Evolutionary conservation across 2,113 vertebrate species (phyloP).

Genomic region (Panthera tigris): DNA sequence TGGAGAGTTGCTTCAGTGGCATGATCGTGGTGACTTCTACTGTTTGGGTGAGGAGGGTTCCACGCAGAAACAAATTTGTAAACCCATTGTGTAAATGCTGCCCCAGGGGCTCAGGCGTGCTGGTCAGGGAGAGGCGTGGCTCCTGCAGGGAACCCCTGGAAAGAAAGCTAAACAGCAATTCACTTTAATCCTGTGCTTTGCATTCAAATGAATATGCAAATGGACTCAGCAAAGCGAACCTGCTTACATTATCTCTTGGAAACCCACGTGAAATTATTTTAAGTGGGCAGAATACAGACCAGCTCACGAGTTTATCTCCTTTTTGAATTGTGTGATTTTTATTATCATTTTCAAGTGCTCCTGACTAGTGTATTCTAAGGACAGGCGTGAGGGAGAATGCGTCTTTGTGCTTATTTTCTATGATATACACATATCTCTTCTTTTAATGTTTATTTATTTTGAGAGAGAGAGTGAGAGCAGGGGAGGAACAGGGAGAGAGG

Average conservation of each 20-base stretch:
- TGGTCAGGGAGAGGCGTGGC: conserved; percentile 47
- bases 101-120: conserved; percentile 29
- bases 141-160: conserved; percentile 62
- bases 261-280: conserved; percentile 64
- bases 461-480: too few relatives aligned
- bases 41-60: conserved; percentile 32
- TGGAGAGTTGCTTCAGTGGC: neutral
- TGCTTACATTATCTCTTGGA: conserved; percentile 46
- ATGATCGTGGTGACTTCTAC: neutral
- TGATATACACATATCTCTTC: neutral
- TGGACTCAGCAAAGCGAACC: conserved; percentile 45
- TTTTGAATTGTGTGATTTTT: conserved; percentile 54
- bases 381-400: neutral
- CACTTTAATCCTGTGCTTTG: conserved; percentile 63
- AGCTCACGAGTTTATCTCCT: conserved; percentile 48
- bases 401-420: neutral
- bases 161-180: conserved; percentile 73
- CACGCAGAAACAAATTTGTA: conserved; percentile 64
- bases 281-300: conserved; percentile 61
- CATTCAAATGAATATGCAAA: conserved; percentile 73
- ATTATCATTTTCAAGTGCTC: conserved; percentile 33
- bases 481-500: too few relatives aligned
- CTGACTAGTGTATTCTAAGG: conserved; percentile 59
- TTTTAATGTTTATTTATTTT: too few relatives aligned
- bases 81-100: conserved; percentile 63